These are phyloP conservation scores for Patiria pectinifera DNA, from an alignment of 53 echinoderm and acorn worm genomes.

Conservation along the genomic window DNA sequence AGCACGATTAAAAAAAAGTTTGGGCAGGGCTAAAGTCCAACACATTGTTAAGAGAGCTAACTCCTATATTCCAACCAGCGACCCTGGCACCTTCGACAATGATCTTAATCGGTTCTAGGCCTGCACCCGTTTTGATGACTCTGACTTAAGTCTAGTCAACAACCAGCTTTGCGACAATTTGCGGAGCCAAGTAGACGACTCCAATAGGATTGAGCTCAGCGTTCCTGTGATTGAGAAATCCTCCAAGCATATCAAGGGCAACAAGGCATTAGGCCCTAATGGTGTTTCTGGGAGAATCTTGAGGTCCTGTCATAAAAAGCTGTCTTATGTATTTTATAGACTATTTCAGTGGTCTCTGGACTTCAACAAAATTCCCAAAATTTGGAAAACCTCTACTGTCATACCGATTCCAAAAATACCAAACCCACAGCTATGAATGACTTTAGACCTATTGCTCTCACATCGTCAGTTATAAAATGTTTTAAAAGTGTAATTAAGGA, in stretches of 20 bases:
- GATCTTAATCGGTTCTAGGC: slow-evolving; percentile 25
- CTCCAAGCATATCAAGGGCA: background rate
- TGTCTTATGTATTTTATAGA: background rate
- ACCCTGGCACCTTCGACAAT: background rate
- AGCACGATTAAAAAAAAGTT: slow-evolving; percentile 21
- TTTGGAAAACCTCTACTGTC: slow-evolving; percentile 19
- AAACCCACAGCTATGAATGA: background rate
- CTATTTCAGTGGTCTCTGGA: slow-evolving; percentile 26
- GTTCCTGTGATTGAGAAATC: slow-evolving; percentile 2
- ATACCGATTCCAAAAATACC: slow-evolving; percentile 4
- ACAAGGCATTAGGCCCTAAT: background rate
- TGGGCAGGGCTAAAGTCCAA: slow-evolving; percentile 41
- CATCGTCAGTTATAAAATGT: slow-evolving; percentile 10
- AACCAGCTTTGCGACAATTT: background rate
- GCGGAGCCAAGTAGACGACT: background rate
- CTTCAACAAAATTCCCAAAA: background rate
- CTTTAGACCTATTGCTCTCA: slow-evolving; percentile 17
- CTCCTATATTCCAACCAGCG: background rate
- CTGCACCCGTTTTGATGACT: slow-evolving; percentile 21
- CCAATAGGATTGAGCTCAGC: background rate
- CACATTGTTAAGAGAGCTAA: slow-evolving; percentile 35
- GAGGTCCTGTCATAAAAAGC: background rate
- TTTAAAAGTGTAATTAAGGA: slow-evolving; percentile 4
- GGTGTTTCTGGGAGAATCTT: background rate
- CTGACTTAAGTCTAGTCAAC: background rate